A percentile compares a stretch with the other conserved stretches of the same genome.
phyloP scores from a whole-genome alignment of 2,888 invertebrate genomes.

The Subacronicta megacephala region DNA sequence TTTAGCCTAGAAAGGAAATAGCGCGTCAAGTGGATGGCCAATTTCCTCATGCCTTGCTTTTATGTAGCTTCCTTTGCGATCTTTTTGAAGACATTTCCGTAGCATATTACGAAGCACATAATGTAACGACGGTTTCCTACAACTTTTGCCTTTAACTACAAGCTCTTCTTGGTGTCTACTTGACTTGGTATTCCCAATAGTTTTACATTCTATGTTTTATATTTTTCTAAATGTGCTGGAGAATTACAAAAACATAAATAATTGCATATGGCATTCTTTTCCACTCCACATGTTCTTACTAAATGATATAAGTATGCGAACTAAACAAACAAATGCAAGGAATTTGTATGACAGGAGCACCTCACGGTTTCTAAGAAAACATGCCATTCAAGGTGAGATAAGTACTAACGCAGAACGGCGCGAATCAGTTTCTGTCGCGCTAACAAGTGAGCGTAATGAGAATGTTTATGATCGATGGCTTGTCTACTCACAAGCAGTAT shows the following conservation, averaged over 20 bases:
- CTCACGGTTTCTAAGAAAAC: conserved; percentile 70
- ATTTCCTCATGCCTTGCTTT: conserved; percentile 13
- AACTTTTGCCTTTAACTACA: background rate
- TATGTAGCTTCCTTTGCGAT: conserved; percentile 19
- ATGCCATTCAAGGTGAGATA: conserved; percentile 72
- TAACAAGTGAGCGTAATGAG: conserved; percentile 50
- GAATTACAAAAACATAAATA: conserved; percentile 13
- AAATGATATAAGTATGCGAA: conserved; percentile 46
- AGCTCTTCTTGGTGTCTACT: no score
- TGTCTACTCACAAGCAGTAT: conserved; percentile 2
- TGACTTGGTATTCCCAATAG: no score
- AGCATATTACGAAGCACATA: conserved; percentile 1
- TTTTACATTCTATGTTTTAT: no score
- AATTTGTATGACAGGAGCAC: conserved; percentile 73
- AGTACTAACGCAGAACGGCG: conserved; percentile 55
- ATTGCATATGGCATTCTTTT: conserved; percentile 12
- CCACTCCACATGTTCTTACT: conserved; percentile 33
- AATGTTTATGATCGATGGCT: conserved; percentile 41
- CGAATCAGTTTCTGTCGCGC: conserved; percentile 52
- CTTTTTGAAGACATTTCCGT: conserved; percentile 39
- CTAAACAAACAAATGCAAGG: conserved; percentile 66
- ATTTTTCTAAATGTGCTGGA: background rate
- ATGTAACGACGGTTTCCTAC: background rate
- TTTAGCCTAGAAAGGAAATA: conserved; percentile 27
- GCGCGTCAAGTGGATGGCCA: conserved; percentile 3